These are phyloP conservation scores for Drosophila histrio DNA, from an alignment of 2,888 invertebrate species.

Conservation along the genomic window DNA sequence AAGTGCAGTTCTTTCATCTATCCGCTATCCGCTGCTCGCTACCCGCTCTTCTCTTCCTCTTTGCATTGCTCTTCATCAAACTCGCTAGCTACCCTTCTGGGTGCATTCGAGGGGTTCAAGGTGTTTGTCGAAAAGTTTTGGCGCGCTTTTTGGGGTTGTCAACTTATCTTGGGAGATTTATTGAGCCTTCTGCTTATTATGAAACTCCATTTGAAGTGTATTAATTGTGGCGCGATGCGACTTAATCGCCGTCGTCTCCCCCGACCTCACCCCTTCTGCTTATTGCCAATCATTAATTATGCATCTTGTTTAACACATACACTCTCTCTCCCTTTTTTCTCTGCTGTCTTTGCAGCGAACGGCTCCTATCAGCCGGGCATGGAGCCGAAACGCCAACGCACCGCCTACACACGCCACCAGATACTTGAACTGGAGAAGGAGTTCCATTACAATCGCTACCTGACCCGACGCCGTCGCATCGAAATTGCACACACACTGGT, in stretches of 20 bases:
- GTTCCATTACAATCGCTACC: constrained; percentile 98
- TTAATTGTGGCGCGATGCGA: constrained; percentile 70
- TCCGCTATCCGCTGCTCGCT: constrained; percentile 39
- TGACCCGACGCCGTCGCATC: constrained; percentile 96
- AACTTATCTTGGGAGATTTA: constrained; percentile 76
- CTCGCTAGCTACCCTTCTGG: constrained; percentile 31
- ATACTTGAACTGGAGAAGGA: constrained; percentile 98
- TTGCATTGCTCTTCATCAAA: constrained; percentile 1
- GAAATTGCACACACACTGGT: constrained; percentile 98
- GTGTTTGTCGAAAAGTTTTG: constrained; percentile 60
- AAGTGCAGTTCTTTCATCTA: constrained; percentile 66
- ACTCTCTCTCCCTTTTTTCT: background rate
- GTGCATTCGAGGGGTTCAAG: constrained; percentile 32
- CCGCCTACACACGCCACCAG: constrained; percentile 98
- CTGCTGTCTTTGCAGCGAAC: constrained; percentile 88
- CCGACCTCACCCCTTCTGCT: background rate
- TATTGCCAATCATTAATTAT: constrained; percentile 58
- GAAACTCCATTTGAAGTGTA: constrained; percentile 74
- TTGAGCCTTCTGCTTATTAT: constrained; percentile 61
- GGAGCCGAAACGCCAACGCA: constrained; percentile 98
- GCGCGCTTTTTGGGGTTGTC: constrained; percentile 66
- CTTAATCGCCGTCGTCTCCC: constrained; percentile 46
- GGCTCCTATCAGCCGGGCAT: constrained; percentile 95
- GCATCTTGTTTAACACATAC: constrained; percentile 45
- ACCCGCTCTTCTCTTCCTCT: constrained; percentile 8